Conservation (phyloP, 2,113 vertebrate species). For the Isurus oxyrinchus region DNA sequence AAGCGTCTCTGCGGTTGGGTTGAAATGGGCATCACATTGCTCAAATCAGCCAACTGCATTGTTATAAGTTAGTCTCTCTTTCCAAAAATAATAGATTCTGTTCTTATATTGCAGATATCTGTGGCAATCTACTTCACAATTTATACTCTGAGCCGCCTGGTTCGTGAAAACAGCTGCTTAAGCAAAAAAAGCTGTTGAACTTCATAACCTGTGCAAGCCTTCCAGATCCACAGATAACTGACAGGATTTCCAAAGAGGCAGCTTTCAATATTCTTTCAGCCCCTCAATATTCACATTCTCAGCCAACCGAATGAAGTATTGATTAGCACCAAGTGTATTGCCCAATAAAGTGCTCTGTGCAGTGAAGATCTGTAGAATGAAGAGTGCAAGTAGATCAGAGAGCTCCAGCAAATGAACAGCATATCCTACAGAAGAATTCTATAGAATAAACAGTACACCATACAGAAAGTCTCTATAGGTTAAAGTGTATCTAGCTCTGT, state of each 20-base stretch:
- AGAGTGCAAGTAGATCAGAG: neutral
- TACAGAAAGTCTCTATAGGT: neutral
- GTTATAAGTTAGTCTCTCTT: neutral
- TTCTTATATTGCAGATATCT: neutral
- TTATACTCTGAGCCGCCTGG: neutral
- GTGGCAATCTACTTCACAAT: neutral
- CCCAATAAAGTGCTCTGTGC: no score
- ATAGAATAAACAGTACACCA: neutral
- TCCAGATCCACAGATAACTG: neutral
- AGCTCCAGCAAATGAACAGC: neutral
- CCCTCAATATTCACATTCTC: neutral
- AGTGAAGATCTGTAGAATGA: neutral
- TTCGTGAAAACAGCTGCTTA: neutral
- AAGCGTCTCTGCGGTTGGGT: neutral
- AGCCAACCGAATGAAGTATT: neutral
- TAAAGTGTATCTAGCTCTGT: neutral
- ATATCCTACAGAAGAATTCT: neutral
- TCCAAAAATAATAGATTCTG: conserved; percentile 17
- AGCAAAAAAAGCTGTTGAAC: neutral
- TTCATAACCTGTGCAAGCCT: neutral
- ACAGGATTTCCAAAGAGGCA: neutral
- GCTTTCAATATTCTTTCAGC: neutral
- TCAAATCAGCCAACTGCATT: neutral
- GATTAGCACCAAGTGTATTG: neutral
- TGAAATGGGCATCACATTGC: neutral